phyloP scores from a whole-genome alignment of 2,797 vertebrate genomes.

The Sebastes trivittatus region DNA sequence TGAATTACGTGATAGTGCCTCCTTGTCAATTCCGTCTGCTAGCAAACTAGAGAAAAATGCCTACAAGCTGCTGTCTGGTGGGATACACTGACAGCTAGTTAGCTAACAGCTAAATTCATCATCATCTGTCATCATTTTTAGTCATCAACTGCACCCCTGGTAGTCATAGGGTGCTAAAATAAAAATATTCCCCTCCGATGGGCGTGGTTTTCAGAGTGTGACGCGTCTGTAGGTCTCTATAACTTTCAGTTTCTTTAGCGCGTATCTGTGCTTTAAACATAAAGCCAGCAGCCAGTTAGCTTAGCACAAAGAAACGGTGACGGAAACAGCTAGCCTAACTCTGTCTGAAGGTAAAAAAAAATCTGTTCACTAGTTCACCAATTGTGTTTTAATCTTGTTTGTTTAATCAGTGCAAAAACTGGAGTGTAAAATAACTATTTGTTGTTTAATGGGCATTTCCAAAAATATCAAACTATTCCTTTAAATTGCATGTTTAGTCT shows the following conservation, averaged over 20 bases:
- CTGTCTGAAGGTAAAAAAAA: background rate
- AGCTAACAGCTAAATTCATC: too few relatives aligned
- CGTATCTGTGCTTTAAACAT: background rate
- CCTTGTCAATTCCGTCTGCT: background rate
- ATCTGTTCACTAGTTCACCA: too few relatives aligned
- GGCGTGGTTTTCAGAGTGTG: background rate
- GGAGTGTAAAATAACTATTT: background rate
- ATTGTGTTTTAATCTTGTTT: too few relatives aligned
- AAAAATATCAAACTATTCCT: background rate
- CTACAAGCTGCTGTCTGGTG: background rate
- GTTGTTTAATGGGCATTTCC: background rate
- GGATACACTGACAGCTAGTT: background rate
- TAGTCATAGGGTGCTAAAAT: background rate
- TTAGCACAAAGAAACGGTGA: background rate
- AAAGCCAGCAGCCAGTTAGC: background rate
- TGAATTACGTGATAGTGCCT: background rate
- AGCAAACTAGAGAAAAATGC: background rate
- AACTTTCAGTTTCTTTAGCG: background rate
- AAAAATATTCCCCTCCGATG: background rate
- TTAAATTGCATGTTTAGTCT: background rate
- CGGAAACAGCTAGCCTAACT: background rate
- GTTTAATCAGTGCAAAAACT: background rate
- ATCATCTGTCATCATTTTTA: background rate
- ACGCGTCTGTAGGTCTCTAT: background rate
- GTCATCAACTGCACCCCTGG: background rate